A percentile compares a stretch with the other conserved stretches of the same genome.
phyloP scores from a whole-genome alignment of 2,113 vertebrate species.

The Lonchura striata region DNA sequence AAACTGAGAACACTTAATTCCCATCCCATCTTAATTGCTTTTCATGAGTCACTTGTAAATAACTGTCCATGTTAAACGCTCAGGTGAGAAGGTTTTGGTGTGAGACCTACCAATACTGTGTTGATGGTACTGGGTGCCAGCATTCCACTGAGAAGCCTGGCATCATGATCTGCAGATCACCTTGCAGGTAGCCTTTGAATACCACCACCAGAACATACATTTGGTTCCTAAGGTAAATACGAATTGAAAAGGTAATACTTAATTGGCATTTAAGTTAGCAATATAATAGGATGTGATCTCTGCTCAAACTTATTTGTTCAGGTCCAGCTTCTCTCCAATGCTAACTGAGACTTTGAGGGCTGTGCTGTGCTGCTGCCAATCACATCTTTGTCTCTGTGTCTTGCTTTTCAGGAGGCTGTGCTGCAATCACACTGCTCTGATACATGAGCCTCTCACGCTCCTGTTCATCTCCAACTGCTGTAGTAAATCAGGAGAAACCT shows the following conservation, averaged over 20 bases:
- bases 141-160: not conserved
- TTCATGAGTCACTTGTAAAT: not conserved
- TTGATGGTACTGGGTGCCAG: not conserved
- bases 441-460: fast-evolving
- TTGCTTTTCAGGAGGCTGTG: not conserved
- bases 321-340: not conserved
- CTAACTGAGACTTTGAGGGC: not conserved
- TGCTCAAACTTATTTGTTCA: not conserved
- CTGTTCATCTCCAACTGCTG: not conserved
- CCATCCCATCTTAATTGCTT: not conserved
- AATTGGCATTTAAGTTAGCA: not conserved
- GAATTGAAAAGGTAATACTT: not conserved
- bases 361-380: not conserved
- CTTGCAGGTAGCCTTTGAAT: not conserved
- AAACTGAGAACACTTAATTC: not conserved
- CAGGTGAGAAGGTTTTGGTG: not conserved
- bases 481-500: not conserved
- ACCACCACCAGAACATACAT: not conserved
- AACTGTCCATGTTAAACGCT: not conserved
- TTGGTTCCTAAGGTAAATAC: not conserved
- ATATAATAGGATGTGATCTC: not conserved
- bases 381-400: not conserved
- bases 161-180: not conserved
- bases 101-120: not conserved
- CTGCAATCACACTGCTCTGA: fast-evolving